These are phyloP conservation scores for Drosophila ironensis DNA, from an alignment of 1,140 invertebrate species.

Conservation along the genomic window DNA sequence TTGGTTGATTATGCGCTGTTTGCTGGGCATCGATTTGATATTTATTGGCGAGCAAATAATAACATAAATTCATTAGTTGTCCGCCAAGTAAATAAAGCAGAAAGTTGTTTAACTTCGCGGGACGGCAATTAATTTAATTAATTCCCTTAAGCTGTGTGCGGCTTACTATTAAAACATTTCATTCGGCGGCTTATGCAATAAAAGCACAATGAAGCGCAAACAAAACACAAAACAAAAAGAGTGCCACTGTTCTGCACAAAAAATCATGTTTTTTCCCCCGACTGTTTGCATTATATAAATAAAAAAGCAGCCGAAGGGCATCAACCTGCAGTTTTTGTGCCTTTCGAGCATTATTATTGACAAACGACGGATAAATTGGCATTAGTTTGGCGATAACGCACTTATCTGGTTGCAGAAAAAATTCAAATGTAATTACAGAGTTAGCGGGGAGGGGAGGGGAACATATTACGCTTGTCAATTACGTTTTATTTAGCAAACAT, in stretches of 20 bases:
- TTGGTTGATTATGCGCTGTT: neutral
- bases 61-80: neutral
- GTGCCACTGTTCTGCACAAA: too few relatives aligned
- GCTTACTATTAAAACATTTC: neutral
- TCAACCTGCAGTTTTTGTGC: constrained; percentile 6
- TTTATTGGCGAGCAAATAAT: neutral
- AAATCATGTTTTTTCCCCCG: neutral
- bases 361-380: constrained; percentile 18
- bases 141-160: neutral
- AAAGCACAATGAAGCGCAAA: neutral
- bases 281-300: constrained; percentile 3
- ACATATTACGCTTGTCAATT: too few relatives aligned
- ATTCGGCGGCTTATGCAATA: neutral
- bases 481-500: too few relatives aligned
- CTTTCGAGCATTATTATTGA: constrained; percentile 15
- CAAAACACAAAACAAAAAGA: too few relatives aligned
- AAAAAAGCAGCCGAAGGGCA: neutral
- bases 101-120: neutral
- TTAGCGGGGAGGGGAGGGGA: too few relatives aligned
- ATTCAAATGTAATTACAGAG: too few relatives aligned
- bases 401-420: neutral
- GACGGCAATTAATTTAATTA: neutral
- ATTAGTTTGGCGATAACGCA: neutral
- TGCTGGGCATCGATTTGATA: neutral
- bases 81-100: too few relatives aligned